Base-by-base conservation (phyloP, 2,797 vertebrate species). In the Pseudochaenichthys georgianus region DNA sequence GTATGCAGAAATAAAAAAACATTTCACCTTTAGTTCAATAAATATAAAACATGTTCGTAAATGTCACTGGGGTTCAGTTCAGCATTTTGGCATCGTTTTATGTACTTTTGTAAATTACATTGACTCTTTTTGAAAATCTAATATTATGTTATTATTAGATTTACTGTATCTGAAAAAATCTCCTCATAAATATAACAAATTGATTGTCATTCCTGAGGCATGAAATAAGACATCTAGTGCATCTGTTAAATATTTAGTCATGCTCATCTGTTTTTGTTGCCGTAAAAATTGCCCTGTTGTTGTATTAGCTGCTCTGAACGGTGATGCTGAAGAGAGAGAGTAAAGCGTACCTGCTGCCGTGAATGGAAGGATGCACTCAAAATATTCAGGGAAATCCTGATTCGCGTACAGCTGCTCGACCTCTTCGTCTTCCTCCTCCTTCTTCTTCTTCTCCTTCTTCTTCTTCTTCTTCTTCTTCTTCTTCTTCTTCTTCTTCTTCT, bases 291-390 rank as follows among this genome's bases (percentile, higher is more conserved):
- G 13, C 4, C 21, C 5, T 4, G 46, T 38, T 19, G 7, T 48
- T 23, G 13, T 9, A 28, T n/a, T 11, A 3, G 17, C 0, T 7
- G 17, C 17, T n/a, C 23, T 3, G 47, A 43, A 62, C 11, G 1
- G 11, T 9, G 55, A 65, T 58, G 60, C n/a, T 45, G 52, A 31
- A 38, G 50, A 73, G 0, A 51, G 10, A 75, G 13, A 42, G 31
- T 57, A 46, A 70, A 70, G 38, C 61, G 66, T 92, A 92, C 92
- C 90, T 91, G 87, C 81, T 84, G 72, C 48, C 34, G 78, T 80
- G 45, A 85, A 84, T 16, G 10, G 57, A 77, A 54, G 59, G 89
- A 90, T 82, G 85, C 63, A 45, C 54, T 41, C 65, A 9, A 31
- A 67, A 87, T 76, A 51, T 77, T 77, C 42, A 60, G 54, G 73